Conservation (phyloP, 2,888 invertebrate genomes). For the Luffia ferchaultella region DNA sequence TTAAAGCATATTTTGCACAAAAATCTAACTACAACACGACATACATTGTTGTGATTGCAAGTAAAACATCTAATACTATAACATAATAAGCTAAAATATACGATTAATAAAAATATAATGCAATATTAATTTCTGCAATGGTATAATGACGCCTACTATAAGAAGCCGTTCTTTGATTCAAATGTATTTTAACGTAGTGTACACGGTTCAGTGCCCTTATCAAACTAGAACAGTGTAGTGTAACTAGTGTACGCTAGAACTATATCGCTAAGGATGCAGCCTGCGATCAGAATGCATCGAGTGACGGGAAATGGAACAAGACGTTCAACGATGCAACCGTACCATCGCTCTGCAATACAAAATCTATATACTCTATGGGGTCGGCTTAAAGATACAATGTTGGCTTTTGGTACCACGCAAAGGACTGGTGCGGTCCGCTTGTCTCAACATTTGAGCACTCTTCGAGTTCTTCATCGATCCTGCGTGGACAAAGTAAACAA, state of each 20-base stretch:
- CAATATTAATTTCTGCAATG: not conserved
- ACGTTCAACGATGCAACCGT: not conserved
- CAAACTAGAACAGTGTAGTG: not conserved
- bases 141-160: not conserved
- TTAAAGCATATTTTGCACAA: not conserved
- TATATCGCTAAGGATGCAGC: not conserved
- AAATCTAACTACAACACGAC: not conserved
- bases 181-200: not conserved
- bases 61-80: not conserved
- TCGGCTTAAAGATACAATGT: conserved; percentile 39
- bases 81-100: not conserved
- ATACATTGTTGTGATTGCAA: not conserved
- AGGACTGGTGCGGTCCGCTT: conserved; percentile 69
- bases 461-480: conserved; percentile 73
- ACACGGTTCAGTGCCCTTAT: not conserved
- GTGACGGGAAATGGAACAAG: not conserved
- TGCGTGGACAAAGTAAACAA: conserved; percentile 62
- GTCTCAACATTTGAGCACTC: conserved; percentile 73
- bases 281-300: not conserved
- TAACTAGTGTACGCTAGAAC: not conserved
- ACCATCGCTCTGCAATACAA: not conserved
- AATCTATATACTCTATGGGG: conserved; percentile 43
- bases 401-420: conserved; percentile 60
- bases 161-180: not conserved
- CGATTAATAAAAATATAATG: not conserved